A percentile compares a stretch with the other conserved stretches of the same genome.
These are phyloP conservation scores for Amblyornis subalaris DNA, from an alignment of 2,113 vertebrate species.

Conservation along the genomic window DNA sequence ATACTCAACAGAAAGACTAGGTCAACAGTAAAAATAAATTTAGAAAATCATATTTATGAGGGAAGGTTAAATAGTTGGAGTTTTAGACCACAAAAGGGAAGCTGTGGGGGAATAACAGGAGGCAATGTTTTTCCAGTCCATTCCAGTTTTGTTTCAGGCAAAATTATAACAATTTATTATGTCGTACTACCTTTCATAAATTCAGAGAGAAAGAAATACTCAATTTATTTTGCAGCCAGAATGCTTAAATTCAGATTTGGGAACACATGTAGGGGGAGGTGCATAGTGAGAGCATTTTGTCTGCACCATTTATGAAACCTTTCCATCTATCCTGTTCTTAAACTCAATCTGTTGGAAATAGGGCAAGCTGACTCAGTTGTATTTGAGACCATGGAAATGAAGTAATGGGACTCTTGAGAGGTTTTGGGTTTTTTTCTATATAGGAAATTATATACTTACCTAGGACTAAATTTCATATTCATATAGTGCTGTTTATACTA, in stretches of 20 bases:
- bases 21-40: background rate
- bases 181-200: background rate
- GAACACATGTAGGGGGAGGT: background rate
- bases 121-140: background rate
- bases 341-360: background rate
- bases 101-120: background rate
- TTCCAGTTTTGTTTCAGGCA: background rate
- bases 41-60: background rate
- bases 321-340: background rate
- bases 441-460: background rate
- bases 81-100: background rate
- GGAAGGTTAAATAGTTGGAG: background rate
- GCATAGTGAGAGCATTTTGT: background rate
- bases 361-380: background rate
- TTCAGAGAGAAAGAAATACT: background rate
- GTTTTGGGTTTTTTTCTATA: background rate
- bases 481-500: background rate
- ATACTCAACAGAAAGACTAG: background rate
- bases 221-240: background rate
- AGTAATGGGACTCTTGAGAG: background rate
- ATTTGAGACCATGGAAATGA: background rate
- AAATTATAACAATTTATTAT: background rate
- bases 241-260: background rate
- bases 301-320: background rate
- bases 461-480: background rate